Evolutionary conservation across 2,888 invertebrate genomes (phyloP), one percentile per base, ranked within the genome.

Genomic region (Labia minor): DNA sequence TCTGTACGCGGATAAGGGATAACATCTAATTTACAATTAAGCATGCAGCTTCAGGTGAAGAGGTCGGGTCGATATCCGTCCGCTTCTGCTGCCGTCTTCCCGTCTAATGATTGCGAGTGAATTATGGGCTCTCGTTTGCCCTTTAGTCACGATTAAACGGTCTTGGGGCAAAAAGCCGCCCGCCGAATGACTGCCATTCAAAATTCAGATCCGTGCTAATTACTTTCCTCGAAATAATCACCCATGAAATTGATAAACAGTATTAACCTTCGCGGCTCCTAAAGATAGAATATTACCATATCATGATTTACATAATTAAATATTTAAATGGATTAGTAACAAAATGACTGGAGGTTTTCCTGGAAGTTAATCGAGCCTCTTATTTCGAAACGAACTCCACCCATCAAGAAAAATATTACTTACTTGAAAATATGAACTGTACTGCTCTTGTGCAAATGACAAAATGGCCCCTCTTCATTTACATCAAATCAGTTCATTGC

Each of bases 201-300:
- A 49, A 49, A 49, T 49, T 49, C 49, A 16, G 49, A 49, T 49
- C 49, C 14, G 49, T n/a, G n/a, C 49, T 16, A 49, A 49, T 49
- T 49, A 49, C 49, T 49, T 49, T 49, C 16, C 49, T 49, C 14
- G 49, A 49, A 49, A 49, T 49, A 49, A 49, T 49, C 49, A 49
- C 49, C 49, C 49, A 49, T 49, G 49, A 49, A 49, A 49, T 49
- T 49, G 49, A 49, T 49, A 49, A 49, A 49, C 49, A 49, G 49
- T 49, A 49, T 49, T 49, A n/a, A 49, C 14, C 49, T 11, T 14
- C 6, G 8, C 8, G 8, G 3, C 3, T 26, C 26, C 26, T 26
- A 26, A 26, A 26, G 26, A 26, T 26, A 26, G 26, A 26, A 26
- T 8, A 49, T 49, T 49, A 49, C 49, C 16, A n/a, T 49, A 49